Conservation (phyloP, 2,113 vertebrate genomes). For the Jacana jacana region DNA sequence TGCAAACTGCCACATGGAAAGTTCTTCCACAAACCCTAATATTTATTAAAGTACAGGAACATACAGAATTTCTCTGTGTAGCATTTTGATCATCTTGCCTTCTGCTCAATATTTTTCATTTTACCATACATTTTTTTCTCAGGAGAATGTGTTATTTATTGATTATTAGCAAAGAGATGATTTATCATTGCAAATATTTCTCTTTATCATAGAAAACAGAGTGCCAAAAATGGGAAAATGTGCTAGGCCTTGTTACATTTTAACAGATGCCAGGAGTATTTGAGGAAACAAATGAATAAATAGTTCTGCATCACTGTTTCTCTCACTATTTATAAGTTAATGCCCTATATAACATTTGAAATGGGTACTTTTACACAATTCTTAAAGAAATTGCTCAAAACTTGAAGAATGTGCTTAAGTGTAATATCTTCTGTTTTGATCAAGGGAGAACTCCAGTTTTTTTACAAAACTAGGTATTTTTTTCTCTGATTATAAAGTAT, state of each 20-base stretch:
- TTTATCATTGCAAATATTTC: slow-evolving; percentile 27
- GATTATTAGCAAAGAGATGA: slow-evolving; percentile 23
- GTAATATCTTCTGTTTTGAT: not conserved
- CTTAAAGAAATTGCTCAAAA: not conserved
- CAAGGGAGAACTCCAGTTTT: not conserved
- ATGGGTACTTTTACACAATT: not conserved
- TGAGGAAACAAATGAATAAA: slow-evolving; percentile 9
- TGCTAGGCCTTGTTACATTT: not conserved
- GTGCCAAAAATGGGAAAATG: not conserved
- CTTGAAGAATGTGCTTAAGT: not conserved
- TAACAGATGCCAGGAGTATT: slow-evolving; percentile 9
- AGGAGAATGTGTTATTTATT: not conserved
- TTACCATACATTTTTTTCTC: not conserved
- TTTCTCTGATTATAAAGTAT: not conserved
- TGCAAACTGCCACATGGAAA: not conserved
- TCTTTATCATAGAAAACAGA: not conserved
- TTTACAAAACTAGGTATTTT: not conserved
- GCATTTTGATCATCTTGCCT: not conserved
- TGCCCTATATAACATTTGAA: not conserved
- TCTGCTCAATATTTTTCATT: not conserved
- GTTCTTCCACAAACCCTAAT: not conserved
- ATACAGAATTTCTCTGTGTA: not conserved
- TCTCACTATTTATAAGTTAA: not conserved
- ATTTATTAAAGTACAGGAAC: not conserved
- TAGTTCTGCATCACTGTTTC: not conserved